Conservation (phyloP, 2,888 invertebrate species). For the Nineta flava region DNA sequence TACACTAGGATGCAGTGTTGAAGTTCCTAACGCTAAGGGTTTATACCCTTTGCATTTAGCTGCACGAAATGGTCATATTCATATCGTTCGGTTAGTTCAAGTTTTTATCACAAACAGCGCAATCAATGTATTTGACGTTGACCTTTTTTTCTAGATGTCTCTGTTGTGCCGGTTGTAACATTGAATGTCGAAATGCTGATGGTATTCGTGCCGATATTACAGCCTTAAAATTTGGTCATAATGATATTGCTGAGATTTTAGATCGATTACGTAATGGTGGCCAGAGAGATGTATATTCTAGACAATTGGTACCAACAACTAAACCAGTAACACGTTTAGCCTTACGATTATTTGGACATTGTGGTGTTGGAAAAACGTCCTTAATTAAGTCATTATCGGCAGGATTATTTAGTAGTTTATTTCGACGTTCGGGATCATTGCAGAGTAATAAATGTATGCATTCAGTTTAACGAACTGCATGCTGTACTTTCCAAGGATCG, state of each 20-base stretch:
- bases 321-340: conserved; percentile 42
- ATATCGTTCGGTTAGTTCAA: conserved; percentile 39
- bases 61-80: conserved; percentile 51
- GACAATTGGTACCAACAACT: conserved; percentile 44
- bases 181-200: conserved; percentile 47
- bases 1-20: conserved; percentile 41
- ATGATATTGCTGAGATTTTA: conserved; percentile 49
- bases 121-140: no score
- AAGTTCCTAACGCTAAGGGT: conserved; percentile 42
- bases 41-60: conserved; percentile 54
- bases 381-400: conserved; percentile 48
- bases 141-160: conserved; percentile 33
- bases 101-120: background rate
- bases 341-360: conserved; percentile 53
- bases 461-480: background rate
- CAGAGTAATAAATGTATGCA: conserved; percentile 28
- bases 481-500: background rate
- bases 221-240: conserved; percentile 57
- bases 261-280: conserved; percentile 45
- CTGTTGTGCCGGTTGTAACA: conserved; percentile 52
- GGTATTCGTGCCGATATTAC: conserved; percentile 60
- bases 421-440: conserved; percentile 37
- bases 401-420: conserved; percentile 49
- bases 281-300: conserved; percentile 23
- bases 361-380: conserved; percentile 55